Evolutionary conservation across 2,888 invertebrate species (phyloP).

Genomic region (Drosophila formosana): DNA sequence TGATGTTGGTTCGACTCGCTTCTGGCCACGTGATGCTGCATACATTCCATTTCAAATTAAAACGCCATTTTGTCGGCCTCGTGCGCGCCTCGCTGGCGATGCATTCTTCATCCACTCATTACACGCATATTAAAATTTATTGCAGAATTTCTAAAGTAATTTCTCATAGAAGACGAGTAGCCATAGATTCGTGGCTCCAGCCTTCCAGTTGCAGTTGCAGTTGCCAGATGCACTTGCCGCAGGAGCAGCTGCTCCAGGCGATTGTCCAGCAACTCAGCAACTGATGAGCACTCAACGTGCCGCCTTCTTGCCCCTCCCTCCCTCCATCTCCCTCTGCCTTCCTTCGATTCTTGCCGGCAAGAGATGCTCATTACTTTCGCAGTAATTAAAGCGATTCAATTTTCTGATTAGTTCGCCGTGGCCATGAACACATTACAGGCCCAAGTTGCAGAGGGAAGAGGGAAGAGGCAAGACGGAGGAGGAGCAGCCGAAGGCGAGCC

Average conservation of each 20-base stretch:
- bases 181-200: constrained; percentile 21
- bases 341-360: constrained; percentile 30
- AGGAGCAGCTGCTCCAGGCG: constrained; percentile 40
- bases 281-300: constrained; percentile 57
- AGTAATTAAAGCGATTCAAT: constrained; percentile 85
- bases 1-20: not conserved
- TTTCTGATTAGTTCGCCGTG: constrained; percentile 84
- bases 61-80: constrained; percentile 51
- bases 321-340: not conserved
- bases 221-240: constrained; percentile 1
- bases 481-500: not conserved
- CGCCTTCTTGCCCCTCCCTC: constrained; percentile 23
- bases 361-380: constrained; percentile 81
- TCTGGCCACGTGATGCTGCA: constrained; percentile 37
- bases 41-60: constrained; percentile 72
- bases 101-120: constrained; percentile 77
- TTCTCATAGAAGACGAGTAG: constrained; percentile 78
- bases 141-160: constrained; percentile 76
- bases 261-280: constrained; percentile 23
- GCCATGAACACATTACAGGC: constrained; percentile 71
- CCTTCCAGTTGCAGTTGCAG: constrained; percentile 1
- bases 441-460: constrained; percentile 13
- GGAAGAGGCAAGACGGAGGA: not conserved
- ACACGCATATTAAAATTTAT: constrained; percentile 82
- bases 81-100: constrained; percentile 18